phyloP scores from a whole-genome alignment of 1,140 invertebrate species.

The Augochlora pura region DNA sequence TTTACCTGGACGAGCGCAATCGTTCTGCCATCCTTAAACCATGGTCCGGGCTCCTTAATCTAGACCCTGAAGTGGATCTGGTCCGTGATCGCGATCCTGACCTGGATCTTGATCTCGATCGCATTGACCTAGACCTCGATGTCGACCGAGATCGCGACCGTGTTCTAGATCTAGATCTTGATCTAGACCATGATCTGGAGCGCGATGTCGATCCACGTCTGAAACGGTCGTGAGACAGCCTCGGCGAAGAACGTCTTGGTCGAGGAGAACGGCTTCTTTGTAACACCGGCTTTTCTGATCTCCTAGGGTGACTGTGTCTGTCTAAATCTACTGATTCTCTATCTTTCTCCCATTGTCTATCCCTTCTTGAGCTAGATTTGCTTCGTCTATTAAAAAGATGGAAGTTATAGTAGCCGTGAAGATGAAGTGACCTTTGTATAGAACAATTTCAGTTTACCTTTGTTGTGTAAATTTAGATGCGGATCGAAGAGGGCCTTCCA shows the following conservation, averaged over 20 bases:
- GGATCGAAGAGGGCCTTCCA: slow-evolving; percentile 56
- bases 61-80: slow-evolving; percentile 56
- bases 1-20: slow-evolving; percentile 67
- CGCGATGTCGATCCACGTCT: slow-evolving; percentile 57
- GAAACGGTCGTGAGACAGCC: slow-evolving; percentile 45
- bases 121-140: slow-evolving; percentile 54
- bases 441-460: slow-evolving; percentile 47
- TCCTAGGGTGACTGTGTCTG: slow-evolving; percentile 51
- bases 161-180: slow-evolving; percentile 58
- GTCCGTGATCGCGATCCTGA: slow-evolving; percentile 59
- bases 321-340: slow-evolving; percentile 64
- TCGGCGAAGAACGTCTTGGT: slow-evolving; percentile 41
- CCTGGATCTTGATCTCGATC: slow-evolving; percentile 63
- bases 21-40: slow-evolving; percentile 41
- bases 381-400: slow-evolving; percentile 27
- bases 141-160: slow-evolving; percentile 64
- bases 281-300: slow-evolving; percentile 49
- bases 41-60: slow-evolving; percentile 64
- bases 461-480: slow-evolving; percentile 43
- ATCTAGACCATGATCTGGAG: slow-evolving; percentile 61
- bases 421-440: neutral
- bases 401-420: neutral
- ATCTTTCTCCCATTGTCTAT: slow-evolving; percentile 64
- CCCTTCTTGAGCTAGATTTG: slow-evolving; percentile 54
- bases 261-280: slow-evolving; percentile 50